Evolutionary conservation across 2,888 invertebrate species (phyloP), one percentile per base, ranked within the genome.

Genomic region (Drosophila fungiperda): DNA sequence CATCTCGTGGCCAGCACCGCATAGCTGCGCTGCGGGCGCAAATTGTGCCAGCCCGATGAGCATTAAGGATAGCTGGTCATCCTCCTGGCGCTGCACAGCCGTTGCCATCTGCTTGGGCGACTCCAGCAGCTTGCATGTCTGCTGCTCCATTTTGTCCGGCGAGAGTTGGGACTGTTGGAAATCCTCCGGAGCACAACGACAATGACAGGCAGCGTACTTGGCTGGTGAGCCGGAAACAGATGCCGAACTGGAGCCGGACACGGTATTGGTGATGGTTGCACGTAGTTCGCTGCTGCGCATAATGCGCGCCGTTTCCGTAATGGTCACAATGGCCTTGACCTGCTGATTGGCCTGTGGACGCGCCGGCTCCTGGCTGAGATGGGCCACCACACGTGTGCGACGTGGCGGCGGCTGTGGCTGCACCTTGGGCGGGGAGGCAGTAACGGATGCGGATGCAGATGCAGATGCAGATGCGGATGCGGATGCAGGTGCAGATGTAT

Each of bases 1-100:
- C 7, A 42, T 12, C 29, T 66, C 65, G 45, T 50, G 68, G 3
- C 5, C 38, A 7, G 17, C 55, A 12, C 76, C 93, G 83, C 95
- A 88, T 84, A 95, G 91, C 91, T 94, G 93, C 17, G 94, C 92
- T 1, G 94, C 92, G 1, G 94, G 94, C 66, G 94, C 94, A n/a
- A 94, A 91, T 52, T 94, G 94, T 2, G 94, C 94, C 73, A 94
- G 80, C n/a, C 96, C 96, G 93, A 96, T 95, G 57, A 96, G 92
- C 94, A 96, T 95, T 15, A 96, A 92, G 2, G 96, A 95, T 49
- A 95, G 94, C 93, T 94, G 94, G 82, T 95, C 95, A 76, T 95
- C 95, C 76, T 89, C 82, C 59, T 87, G 87, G 8, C 66, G 88
- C 52, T 74, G 74, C 50, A 72, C 74, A 1, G 69, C 57, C 15